Conservation (phyloP, 2,888 invertebrate genomes). For the Julus scandinavius region DNA sequence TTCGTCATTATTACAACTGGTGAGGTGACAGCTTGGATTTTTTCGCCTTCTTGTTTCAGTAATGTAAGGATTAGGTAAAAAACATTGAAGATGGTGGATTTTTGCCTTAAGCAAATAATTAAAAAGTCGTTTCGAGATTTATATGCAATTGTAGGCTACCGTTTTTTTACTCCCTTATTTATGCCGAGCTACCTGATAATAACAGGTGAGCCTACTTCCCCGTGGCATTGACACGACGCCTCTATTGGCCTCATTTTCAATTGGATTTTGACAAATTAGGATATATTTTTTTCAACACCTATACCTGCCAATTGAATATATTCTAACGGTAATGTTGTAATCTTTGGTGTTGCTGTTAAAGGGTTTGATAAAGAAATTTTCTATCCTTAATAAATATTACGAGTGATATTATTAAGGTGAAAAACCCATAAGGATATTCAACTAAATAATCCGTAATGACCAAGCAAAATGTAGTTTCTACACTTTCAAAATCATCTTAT, state of each 20-base stretch:
- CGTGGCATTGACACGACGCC: constrained; percentile 33
- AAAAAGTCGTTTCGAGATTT: neutral
- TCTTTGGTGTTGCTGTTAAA: no score
- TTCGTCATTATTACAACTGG: neutral
- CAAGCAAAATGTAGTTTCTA: neutral
- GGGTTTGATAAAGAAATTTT: no score
- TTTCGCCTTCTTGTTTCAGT: neutral
- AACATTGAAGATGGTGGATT: neutral
- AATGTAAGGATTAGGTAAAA: neutral
- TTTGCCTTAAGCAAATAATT: neutral
- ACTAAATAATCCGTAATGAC: neutral
- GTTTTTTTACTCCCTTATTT: neutral
- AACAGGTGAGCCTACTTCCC: constrained; percentile 26
- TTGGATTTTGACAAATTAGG: constrained; percentile 21
- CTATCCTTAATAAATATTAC: no score
- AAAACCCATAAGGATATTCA: no score
- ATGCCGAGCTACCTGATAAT: neutral
- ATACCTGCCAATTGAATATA: neutral
- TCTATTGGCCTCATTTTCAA: constrained; percentile 8
- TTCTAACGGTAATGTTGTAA: neutral
- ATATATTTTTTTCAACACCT: constrained; percentile 13
- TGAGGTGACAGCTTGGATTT: neutral
- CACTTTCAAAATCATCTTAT: neutral
- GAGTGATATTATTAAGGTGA: no score
- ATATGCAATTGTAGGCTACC: neutral